phyloP scores from a whole-genome alignment of 53 echinoderm and acorn worm genomes.

The Hippasteria phrygiana region DNA sequence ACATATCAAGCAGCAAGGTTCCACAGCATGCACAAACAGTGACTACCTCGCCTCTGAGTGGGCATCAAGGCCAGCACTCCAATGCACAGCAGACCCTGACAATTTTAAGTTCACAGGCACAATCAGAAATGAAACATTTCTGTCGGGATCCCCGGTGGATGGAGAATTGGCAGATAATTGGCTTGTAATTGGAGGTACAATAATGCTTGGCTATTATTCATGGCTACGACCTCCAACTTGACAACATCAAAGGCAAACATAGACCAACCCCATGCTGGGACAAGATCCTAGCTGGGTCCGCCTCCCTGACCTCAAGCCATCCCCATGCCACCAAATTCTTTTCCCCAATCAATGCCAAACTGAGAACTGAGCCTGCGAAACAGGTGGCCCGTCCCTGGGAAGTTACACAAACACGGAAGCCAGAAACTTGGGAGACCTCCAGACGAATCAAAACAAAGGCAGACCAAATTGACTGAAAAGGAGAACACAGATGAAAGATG shows the following conservation, averaged over 20 bases:
- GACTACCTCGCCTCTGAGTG: neutral
- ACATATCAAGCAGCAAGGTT: neutral
- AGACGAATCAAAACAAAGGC: neutral
- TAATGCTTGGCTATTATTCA: neutral
- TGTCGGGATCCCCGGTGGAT: neutral
- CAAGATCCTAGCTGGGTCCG: neutral
- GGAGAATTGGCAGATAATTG: slow-evolving; percentile 25
- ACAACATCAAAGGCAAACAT: neutral
- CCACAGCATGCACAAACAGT: neutral
- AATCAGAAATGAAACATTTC: neutral
- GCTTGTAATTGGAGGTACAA: slow-evolving; percentile 18
- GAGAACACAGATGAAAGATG: neutral
- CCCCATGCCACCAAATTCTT: neutral
- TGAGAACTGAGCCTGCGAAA: slow-evolving; percentile 4
- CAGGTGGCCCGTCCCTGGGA: slow-evolving; percentile 11
- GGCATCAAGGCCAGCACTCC: neutral
- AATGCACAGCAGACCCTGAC: neutral
- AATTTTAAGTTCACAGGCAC: neutral
- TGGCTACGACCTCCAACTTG: neutral
- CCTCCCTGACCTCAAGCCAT: neutral
- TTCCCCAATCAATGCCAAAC: slow-evolving; percentile 15
- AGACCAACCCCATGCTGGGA: neutral
- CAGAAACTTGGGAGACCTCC: neutral
- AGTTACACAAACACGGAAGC: slow-evolving; percentile 6
- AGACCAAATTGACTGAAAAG: neutral